Evolutionary conservation across 2,888 invertebrate genomes (phyloP), one percentile per base, ranked within the genome.

Genomic region (Ypsolopha sequella): DNA sequence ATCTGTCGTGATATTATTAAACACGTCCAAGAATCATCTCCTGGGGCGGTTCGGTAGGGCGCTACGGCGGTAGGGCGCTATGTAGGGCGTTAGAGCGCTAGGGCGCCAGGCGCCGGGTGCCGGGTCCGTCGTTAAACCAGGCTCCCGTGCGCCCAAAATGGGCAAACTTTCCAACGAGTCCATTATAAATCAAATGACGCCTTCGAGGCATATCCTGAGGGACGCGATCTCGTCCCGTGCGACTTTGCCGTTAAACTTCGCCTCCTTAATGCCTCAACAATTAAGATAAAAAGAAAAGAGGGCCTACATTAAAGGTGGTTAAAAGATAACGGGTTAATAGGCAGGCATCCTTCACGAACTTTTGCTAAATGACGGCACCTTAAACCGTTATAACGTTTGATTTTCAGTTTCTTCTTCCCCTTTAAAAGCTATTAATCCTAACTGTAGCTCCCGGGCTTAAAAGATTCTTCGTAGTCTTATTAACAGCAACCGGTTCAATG

Each of bases 161-260:
- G 85, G 76, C 73, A 79, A 86, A 86, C 78, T 86, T 86, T 80
- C 74, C 82, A 76, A 80, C 82, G 80, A 84, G 82, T 85, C 86
- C 85, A 86, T 86, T 86, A 86, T 86, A 86, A 86, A 86, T 86
- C 86, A 85, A 85, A 85, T 79, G 85, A 84, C 79, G 85, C 84
- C 85, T 82, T 68, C 74, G 66, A 77, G 85, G 78, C 84, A 82
- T 81, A 75, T 85, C 86, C 79, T 80, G 78, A 81, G 85, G 85
- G 85, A 81, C 78, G 76, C 66, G 66, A 66, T 68, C 79, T 72
- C 77, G 80, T 78, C 77, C 80, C 80, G 63, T 68, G 76, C 64
- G 75, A 75, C 76, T 69, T 72, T 69, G 66, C 80, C 81, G 75
- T 80, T 80, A 76, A 80, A 80, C 81, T 81, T 84, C 72, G 73